Conservation (phyloP, 2,888 invertebrate species). For the Parnassius orleans region DNA sequence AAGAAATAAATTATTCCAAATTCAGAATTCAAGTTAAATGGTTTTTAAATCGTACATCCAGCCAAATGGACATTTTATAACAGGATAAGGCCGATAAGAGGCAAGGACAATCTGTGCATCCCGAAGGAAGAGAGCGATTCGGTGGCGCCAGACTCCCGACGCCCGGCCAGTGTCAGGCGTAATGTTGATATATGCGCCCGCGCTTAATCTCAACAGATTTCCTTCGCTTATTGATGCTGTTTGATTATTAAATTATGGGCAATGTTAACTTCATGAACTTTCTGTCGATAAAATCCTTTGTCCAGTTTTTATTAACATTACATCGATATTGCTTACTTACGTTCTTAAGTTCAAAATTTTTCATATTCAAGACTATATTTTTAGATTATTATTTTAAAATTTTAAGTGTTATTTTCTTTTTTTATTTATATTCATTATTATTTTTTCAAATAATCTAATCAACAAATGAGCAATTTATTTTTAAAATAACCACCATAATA, state of each 20-base stretch:
- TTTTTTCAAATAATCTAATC: neutral
- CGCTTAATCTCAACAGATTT: slow-evolving; percentile 21
- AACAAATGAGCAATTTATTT: neutral
- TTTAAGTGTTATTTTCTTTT: too few species aligned
- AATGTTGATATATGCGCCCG: slow-evolving; percentile 31
- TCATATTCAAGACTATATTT: neutral
- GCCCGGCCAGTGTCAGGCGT: slow-evolving; percentile 29
- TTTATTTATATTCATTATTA: too few species aligned
- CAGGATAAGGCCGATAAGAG: slow-evolving; percentile 62
- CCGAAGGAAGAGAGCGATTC: slow-evolving; percentile 63
- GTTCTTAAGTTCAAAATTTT: neutral
- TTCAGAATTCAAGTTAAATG: neutral
- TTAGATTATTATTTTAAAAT: too few species aligned
- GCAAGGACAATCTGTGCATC: slow-evolving; percentile 70
- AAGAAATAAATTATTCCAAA: neutral
- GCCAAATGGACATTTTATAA: slow-evolving; percentile 43
- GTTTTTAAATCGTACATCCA: slow-evolving; percentile 23
- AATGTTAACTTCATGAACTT: neutral
- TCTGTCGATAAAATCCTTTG: neutral
- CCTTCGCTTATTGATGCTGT: slow-evolving; percentile 11
- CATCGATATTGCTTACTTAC: neutral
- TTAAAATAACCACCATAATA: too few species aligned
- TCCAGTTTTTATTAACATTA: neutral
- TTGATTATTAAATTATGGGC: slow-evolving; percentile 20
- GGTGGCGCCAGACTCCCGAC: slow-evolving; percentile 56